phyloP scores from a whole-genome alignment of 2,888 invertebrate species.

The Oscheius sp. region DNA sequence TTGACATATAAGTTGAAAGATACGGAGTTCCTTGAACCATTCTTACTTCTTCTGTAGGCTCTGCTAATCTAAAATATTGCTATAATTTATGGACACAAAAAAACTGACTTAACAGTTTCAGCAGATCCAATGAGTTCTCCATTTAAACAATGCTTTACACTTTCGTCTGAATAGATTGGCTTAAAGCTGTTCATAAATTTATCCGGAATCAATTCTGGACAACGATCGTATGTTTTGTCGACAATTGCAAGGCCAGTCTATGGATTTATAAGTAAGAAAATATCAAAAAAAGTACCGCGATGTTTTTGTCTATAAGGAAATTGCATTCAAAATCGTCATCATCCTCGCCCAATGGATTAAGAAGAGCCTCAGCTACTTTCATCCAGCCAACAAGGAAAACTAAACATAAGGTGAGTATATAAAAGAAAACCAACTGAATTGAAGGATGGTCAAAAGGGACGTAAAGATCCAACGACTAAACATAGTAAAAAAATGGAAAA shows the following conservation, averaged over 20 bases:
- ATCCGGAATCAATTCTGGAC: constrained; percentile 35
- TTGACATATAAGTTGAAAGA: too few species aligned
- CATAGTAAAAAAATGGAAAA: neutral
- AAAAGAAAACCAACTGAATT: constrained; percentile 16
- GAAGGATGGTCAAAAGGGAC: constrained; percentile 58
- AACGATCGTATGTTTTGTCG: constrained; percentile 38
- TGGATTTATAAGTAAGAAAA: too few species aligned
- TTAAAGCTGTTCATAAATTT: constrained; percentile 36
- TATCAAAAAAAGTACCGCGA: too few species aligned
- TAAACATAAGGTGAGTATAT: constrained; percentile 6
- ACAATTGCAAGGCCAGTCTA: constrained; percentile 53
- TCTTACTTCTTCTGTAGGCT: neutral
- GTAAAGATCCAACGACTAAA: constrained; percentile 40
- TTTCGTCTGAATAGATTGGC: neutral
- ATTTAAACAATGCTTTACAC: neutral
- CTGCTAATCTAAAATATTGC: neutral
- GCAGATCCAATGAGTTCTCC: neutral
- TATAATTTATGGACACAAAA: neutral
- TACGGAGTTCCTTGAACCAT: neutral
- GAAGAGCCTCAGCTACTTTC: constrained; percentile 65
- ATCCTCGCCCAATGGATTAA: constrained; percentile 68
- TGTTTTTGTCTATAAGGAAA: constrained; percentile 57
- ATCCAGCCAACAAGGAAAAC: constrained; percentile 57
- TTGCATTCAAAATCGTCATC: constrained; percentile 67
- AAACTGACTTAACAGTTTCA: neutral